phyloP scores from a whole-genome alignment of 1,140 invertebrate genomes.

The Helicoverpa armigera region DNA sequence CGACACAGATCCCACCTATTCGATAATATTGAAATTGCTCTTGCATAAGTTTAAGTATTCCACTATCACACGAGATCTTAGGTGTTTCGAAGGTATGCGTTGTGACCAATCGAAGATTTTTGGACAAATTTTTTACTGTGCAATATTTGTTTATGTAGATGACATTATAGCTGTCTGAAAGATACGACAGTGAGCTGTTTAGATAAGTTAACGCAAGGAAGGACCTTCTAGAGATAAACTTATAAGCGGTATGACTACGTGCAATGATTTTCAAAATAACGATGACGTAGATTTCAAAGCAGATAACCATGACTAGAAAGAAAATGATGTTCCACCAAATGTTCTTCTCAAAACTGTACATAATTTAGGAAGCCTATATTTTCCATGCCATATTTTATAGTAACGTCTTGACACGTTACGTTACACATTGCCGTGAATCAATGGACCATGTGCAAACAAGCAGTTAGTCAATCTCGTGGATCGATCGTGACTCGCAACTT shows the following conservation, averaged over 20 bases:
- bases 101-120: background rate
- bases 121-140: background rate
- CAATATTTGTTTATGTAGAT: background rate
- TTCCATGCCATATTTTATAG: too few species aligned
- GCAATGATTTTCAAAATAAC: too few species aligned
- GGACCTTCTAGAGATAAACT: too few species aligned
- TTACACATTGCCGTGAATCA: background rate
- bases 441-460: slow-evolving; percentile 5
- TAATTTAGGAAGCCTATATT: too few species aligned
- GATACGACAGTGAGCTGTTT: background rate
- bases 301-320: too few species aligned
- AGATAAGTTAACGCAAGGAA: too few species aligned
- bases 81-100: background rate
- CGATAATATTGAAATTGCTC: slow-evolving; percentile 76
- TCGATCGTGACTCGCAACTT: slow-evolving; percentile 50
- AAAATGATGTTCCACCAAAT: too few species aligned
- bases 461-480: slow-evolving; percentile 40
- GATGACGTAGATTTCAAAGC: too few species aligned
- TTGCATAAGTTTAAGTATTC: slow-evolving; percentile 60
- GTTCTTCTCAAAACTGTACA: too few species aligned
- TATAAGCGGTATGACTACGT: too few species aligned
- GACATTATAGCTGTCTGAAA: background rate
- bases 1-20: slow-evolving; percentile 75
- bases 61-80: slow-evolving; percentile 46
- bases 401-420: background rate